Evolutionary conservation across 2,797 vertebrate species (phyloP), one percentile per base, ranked within the genome.

Genomic region (Labeo calbasu): DNA sequence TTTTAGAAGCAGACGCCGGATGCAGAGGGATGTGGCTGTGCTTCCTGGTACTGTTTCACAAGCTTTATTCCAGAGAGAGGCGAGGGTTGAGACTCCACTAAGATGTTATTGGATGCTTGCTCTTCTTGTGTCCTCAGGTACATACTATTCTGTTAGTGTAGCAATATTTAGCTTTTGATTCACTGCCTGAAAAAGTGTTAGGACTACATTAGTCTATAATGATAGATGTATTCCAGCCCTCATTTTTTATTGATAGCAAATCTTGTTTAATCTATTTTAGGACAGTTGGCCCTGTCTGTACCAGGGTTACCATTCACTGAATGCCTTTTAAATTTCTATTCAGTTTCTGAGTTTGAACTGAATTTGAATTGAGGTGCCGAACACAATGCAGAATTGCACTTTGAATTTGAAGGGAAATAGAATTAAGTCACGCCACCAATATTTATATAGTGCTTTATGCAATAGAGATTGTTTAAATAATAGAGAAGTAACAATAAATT

Each of bases 31-130:
- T 72, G 70, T 53, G 79, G 79, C 77, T 83, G 79, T 36, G 65
- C 79, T 90, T 90, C 88, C 85, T 80, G 55, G 61, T 85, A 82
- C 69, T 84, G 76, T 57, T 79, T 70, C 77, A 81, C 40, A 83
- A 82, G 63, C 83, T 66, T 73, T 36, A 72, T 70, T 75, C 40
- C 63, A 53, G 36, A 68, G 68, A 71, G 68, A 71, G 55, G 43
- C 55, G 43, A 84, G 69, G 63, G 19, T 12, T 32, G 21, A 77
- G 61, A 84, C 61, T 46, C 36, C 53, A 71, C 48, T 66, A 57
- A 84, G 82, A 76, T 61, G 21, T 63, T 69, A 32, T 51, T 78
- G 51, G 68, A 84, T 59, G 57, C 15, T 59, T 25, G 43, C 36
- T 68, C 25, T 66, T 65, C 46, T 51, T 36, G 19, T 32, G 5